Percentiles rank a stretch among this genome's conserved stretches.
phyloP scores from a whole-genome alignment of 2,888 invertebrate species.

The Axea sp. region DNA sequence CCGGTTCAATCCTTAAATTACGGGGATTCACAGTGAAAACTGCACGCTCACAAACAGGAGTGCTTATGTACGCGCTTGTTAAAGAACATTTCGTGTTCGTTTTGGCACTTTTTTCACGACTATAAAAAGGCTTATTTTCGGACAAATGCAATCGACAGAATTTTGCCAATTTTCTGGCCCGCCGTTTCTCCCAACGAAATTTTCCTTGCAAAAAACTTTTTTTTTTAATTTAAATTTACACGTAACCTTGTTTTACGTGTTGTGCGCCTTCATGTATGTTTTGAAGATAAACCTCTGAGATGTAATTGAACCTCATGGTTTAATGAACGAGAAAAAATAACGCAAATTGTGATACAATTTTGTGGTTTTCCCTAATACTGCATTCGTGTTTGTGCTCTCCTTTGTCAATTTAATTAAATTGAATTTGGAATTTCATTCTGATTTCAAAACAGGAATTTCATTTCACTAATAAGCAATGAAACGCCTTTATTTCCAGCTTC shows the following conservation, averaged over 20 bases:
- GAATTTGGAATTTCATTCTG: slow-evolving; percentile 22
- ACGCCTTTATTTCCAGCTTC: background rate
- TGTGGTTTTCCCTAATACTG: no score
- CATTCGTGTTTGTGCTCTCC: no score
- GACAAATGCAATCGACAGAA: no score
- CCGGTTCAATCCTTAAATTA: slow-evolving; percentile 46
- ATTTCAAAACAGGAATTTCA: slow-evolving; percentile 26
- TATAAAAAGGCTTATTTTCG: no score
- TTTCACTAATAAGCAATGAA: slow-evolving; percentile 28
- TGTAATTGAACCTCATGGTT: slow-evolving; percentile 28
- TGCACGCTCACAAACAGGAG: slow-evolving; percentile 19
- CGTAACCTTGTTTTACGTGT: background rate
- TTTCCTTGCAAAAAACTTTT: no score
- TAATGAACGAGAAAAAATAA: slow-evolving; percentile 22
- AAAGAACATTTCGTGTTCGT: slow-evolving; percentile 30
- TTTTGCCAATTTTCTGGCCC: no score
- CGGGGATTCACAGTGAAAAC: slow-evolving; percentile 24
- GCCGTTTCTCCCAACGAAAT: no score
- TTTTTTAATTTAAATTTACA: no score
- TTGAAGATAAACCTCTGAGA: slow-evolving; percentile 17
- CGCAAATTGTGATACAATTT: no score
- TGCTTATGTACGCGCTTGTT: no score
- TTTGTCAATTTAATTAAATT: slow-evolving; percentile 6
- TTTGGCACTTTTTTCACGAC: no score
- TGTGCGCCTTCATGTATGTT: slow-evolving; percentile 18